Evolutionary conservation across 1,140 invertebrate species (phyloP), one percentile per base, ranked within the genome.

Genomic region (Antheraea mylitta): DNA sequence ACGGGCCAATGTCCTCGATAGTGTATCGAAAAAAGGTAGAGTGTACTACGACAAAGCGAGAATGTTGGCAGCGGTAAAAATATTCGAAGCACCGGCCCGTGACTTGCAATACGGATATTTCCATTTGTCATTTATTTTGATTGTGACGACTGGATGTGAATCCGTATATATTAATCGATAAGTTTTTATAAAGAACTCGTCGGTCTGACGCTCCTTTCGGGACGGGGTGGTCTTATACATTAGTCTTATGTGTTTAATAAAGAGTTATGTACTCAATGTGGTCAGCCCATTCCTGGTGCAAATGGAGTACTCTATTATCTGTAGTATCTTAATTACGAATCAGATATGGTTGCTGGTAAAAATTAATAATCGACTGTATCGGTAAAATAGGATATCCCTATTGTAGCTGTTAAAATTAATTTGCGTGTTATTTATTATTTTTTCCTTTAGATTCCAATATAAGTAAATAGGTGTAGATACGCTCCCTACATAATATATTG

Each of bases 41-140:
- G 45, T n/a, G 80, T 83, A 75, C 79, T 72, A 82, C 81, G 83
- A 86, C 84, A 89, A 85, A 80, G 80, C 81, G 38, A 64, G 83
- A 86, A 85, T 83, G 85, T 86, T 81, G 77, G 76, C 73, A 78
- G 73, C 72, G 77, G 67, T 80, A 84, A 86, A 88, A 88, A 87
- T 77, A 80, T 74, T 73, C 77, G 68, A 74, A 74, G 71, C 72
- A 70, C 48, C 48, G 71, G 70, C 66, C 75, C 73, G 69, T 92
- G 91, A 92, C 92, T 93, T 92, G 92, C 92, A 91, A 85, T 79
- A 83, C 79, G 77, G 73, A 79, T 13, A 81, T 87, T 91, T 91
- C 87, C 91, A 92, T 92, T 90, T 92, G 90, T 92, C 90, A 92
- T 93, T 91, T 91, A 92, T 91, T 90, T 90, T 89, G 90, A 90